Base-by-base conservation (phyloP, 2,113 vertebrate genomes). In the Plectropomus leopardus region DNA sequence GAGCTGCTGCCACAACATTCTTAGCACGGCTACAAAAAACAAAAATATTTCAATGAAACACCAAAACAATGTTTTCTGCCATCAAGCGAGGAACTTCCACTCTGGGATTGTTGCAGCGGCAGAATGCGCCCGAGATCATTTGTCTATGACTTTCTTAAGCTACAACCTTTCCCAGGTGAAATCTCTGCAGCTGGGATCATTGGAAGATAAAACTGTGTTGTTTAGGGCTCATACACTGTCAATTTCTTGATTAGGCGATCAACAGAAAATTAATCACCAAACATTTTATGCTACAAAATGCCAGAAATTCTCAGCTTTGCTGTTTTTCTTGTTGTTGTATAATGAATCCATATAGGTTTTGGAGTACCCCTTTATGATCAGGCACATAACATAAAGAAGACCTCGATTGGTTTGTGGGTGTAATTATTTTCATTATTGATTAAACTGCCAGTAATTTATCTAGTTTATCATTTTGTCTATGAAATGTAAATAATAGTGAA, bases 1-100 rank as follows among this genome's bases (percentile, higher is more conserved):
- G 97, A 0, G 98, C 96, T 61, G 96, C 90, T 82, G 96, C 95
- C 26, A 98, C 97, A 79, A 98, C 96, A 84, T 97, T 94, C 91
- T 97, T 98, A 53, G 96, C 97, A 58, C 96, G 96, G 88, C 98
- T 99, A 15, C 34, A 88, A 24, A 68, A 3, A 44, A 24, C 72
- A 48, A n/a, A 48, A 19, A 30, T 4, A 64, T 10, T 24, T 54
- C 2, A 40, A 2, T 30, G 6, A 6, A 4, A 74, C 13, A 63
- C 4, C 17, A 9, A 60, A 24, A 61, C 3, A 1, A 40, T 19
- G 21, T 17, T 15, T 4, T n/a, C 23, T 36, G 9, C 11, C 4
- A 42, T 10, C 5, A 21, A 28, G 11, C 6, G 0, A 4, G 28
- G 10, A 36, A n/a, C 28, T n/a, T 40, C 14, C 15, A 36, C 24